These are phyloP conservation scores for Hypsopygia costalis DNA, from an alignment of 2,888 invertebrate genomes.

Conservation along the genomic window DNA sequence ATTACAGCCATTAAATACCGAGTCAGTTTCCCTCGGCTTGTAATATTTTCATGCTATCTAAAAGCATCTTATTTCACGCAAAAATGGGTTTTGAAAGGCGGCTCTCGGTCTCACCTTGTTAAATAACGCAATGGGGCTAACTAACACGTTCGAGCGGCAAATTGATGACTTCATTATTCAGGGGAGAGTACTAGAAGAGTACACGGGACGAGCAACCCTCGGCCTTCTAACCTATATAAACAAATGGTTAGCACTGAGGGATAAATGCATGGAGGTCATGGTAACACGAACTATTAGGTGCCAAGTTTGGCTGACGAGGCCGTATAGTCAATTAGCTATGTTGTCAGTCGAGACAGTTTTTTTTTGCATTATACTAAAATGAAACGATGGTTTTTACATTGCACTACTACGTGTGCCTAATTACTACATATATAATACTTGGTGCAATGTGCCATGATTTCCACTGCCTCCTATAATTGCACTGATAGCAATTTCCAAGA, in stretches of 20 bases:
- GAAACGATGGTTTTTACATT: too few species aligned
- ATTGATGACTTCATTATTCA: constrained; percentile 59
- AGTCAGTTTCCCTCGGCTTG: background rate
- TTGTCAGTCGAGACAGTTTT: too few species aligned
- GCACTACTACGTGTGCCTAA: too few species aligned
- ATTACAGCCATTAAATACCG: constrained; percentile 4
- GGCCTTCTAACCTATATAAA: constrained; percentile 51
- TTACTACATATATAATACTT: too few species aligned
- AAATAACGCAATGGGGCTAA: constrained; percentile 45
- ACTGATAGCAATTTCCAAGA: too few species aligned
- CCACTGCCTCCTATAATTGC: too few species aligned
- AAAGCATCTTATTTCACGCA: constrained; percentile 26
- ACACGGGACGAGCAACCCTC: constrained; percentile 23
- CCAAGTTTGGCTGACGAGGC: background rate
- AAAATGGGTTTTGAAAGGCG: constrained; percentile 14
- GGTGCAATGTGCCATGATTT: too few species aligned
- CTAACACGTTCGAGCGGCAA: constrained; percentile 34
- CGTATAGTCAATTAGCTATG: background rate
- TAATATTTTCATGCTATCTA: constrained; percentile 15
- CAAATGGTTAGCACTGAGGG: constrained; percentile 27
- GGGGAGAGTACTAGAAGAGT: constrained; percentile 23
- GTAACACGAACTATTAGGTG: background rate
- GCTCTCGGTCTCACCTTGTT: constrained; percentile 31
- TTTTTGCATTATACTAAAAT: too few species aligned
- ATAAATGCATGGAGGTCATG: constrained; percentile 1